Percentiles rank a stretch among this genome's conserved stretches.
Evolutionary conservation across 2,113 vertebrate genomes (phyloP).

Genomic region (Scortum barcoo): DNA sequence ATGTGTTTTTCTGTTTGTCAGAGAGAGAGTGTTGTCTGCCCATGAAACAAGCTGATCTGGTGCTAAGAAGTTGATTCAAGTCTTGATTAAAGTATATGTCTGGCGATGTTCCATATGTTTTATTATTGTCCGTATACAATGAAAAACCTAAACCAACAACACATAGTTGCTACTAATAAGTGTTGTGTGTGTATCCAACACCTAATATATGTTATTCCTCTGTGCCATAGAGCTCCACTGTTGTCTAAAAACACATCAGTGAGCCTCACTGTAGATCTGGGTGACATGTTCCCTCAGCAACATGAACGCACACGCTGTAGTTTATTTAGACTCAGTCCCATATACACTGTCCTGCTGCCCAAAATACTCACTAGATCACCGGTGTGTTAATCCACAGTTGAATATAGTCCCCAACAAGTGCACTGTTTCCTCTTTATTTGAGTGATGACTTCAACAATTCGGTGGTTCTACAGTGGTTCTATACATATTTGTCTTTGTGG

Average conservation of each 20-base stretch:
- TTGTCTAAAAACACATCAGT: background rate
- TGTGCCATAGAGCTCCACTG: background rate
- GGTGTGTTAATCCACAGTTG: background rate
- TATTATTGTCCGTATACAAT: background rate
- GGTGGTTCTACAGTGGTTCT: too few relatives aligned
- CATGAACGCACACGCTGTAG: background rate
- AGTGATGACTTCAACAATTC: too few relatives aligned
- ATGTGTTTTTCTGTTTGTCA: constrained; percentile 11
- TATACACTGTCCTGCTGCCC: too few relatives aligned
- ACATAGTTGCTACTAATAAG: background rate
- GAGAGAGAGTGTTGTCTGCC: background rate
- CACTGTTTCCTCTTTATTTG: background rate
- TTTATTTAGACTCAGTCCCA: too few relatives aligned
- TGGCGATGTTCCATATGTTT: background rate
- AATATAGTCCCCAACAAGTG: background rate
- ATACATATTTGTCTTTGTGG: background rate
- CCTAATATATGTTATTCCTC: too few relatives aligned
- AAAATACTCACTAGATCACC: background rate
- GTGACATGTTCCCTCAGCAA: background rate
- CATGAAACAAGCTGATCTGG: background rate
- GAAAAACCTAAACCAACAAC: background rate
- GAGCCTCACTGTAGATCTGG: background rate
- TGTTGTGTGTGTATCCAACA: background rate
- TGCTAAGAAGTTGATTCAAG: background rate
- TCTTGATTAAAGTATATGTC: background rate